Percentiles rank a stretch among this genome's conserved stretches.
Conservation (phyloP, 1,140 invertebrate species). For the Yoshiicerus persimilis region DNA sequence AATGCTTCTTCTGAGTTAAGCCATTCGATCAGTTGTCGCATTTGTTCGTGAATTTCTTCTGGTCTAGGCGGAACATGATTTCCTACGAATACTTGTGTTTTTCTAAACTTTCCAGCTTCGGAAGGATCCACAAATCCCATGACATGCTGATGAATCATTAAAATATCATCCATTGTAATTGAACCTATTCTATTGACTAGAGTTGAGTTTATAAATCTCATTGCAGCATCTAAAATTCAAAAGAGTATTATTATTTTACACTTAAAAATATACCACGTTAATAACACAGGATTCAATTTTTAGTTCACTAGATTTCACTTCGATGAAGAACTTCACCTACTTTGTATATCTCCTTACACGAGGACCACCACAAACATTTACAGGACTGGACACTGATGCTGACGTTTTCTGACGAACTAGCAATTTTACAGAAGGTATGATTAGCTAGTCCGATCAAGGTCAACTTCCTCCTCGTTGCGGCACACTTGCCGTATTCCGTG, state of each 20-base stretch:
- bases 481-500: not conserved
- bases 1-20: conserved; percentile 82
- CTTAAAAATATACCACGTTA: conserved; percentile 30
- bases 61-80: conserved; percentile 85
- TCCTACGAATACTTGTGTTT: conserved; percentile 89
- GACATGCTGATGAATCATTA: conserved; percentile 89
- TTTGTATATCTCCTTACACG: not conserved
- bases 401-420: not conserved
- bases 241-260: conserved; percentile 75
- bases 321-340: not conserved
- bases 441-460: not conserved
- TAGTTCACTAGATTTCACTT: not conserved
- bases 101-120: conserved; percentile 78
- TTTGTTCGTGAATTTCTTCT: conserved; percentile 73
- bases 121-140: conserved; percentile 90
- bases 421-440: conserved; percentile 6
- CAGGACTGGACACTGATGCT: too few relatives aligned
- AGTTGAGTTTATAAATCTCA: conserved; percentile 93
- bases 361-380: not conserved
- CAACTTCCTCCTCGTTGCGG: conserved; percentile 3
- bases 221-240: conserved; percentile 79
- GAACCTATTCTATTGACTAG: conserved; percentile 63
- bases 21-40: conserved; percentile 88
- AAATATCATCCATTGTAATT: conserved; percentile 79
- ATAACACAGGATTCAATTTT: conserved; percentile 22